These are phyloP conservation scores for Tipula helvola DNA, from an alignment of 2,888 invertebrate genomes.

Conservation along the genomic window DNA sequence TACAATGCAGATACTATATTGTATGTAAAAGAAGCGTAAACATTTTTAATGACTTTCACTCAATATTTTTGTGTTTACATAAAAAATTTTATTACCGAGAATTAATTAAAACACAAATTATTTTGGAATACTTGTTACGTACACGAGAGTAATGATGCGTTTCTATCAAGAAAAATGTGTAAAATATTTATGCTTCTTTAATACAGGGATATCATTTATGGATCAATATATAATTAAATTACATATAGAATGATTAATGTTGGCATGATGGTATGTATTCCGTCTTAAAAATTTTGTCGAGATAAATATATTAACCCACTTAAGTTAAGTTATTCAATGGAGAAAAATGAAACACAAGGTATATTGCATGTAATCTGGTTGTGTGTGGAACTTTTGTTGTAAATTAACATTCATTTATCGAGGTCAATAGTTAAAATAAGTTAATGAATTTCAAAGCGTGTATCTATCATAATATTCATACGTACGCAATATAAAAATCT, in stretches of 20 bases:
- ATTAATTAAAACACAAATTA: background rate
- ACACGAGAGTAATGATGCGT: background rate
- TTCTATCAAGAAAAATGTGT: background rate
- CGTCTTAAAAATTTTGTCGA: too few relatives aligned
- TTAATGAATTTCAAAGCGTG: background rate
- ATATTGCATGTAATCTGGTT: background rate
- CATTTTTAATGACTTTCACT: background rate
- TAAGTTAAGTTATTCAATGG: background rate
- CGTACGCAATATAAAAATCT: background rate
- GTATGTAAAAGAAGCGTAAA: too few relatives aligned
- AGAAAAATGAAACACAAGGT: background rate
- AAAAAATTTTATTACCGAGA: background rate
- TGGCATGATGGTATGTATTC: too few relatives aligned
- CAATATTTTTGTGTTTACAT: background rate
- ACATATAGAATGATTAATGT: too few relatives aligned
- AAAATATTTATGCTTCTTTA: too few relatives aligned
- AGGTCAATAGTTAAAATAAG: background rate
- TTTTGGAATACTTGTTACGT: background rate
- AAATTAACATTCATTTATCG: background rate
- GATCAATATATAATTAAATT: background rate
- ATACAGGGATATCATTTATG: too few relatives aligned
- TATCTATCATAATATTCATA: background rate
- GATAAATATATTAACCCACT: background rate
- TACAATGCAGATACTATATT: background rate
- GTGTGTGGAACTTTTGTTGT: background rate